Evolutionary conservation across 1,140 invertebrate species (phyloP), one percentile per base, ranked within the genome.

Genomic region (Theocolax elegans): DNA sequence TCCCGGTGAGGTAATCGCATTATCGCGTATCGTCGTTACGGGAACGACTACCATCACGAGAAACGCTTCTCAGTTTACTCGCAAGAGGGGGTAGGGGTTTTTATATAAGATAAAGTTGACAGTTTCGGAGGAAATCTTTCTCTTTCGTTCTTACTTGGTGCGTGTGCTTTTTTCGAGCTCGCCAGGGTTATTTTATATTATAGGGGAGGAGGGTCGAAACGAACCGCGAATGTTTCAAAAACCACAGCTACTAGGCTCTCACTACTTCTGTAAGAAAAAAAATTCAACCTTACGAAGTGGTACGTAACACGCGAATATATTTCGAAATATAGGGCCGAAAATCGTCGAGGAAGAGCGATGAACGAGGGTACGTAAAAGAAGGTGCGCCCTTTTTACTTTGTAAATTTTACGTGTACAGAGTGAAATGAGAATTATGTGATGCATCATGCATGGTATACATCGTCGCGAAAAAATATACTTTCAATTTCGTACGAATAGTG

Each of bases 1-100:
- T 65, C 27, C 27, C 71, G 38, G 15, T 19, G 38, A 21, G 21
- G 67, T 76, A 77, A 76, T 77, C 75, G 72, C 58, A 74, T 77
- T 76, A 76, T 67, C 71, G 68, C 67, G 72, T 65, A 71, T 72
- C 73, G 51, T 67, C 71, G 66, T 67, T 62, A 72, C 17, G 56
- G 27, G 53, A 72, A 29, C 35, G 27, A 29, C 44, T 51, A 17
- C 7, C 44, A 31, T 17, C 21, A 21, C 60, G 31, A 58, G n/a
- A 74, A 66, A 59, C 58, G 46, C 63, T 71, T 54, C 58, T 54
- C 56, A 40, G 48, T 29, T 29, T 13, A 65, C n/a, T 65, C 54
- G 40, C 7, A 31, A 12, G 31, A 31, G 23, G n/a, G n/a, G n/a
- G n/a, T n/a, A n/a, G n/a, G n/a, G n/a, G n/a, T n/a, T n/a, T n/a